Percentiles rank a stretch among this genome's conserved stretches.
These are phyloP conservation scores for Cyprinella venusta DNA, from an alignment of 2,797 vertebrate species.

Conservation along the genomic window DNA sequence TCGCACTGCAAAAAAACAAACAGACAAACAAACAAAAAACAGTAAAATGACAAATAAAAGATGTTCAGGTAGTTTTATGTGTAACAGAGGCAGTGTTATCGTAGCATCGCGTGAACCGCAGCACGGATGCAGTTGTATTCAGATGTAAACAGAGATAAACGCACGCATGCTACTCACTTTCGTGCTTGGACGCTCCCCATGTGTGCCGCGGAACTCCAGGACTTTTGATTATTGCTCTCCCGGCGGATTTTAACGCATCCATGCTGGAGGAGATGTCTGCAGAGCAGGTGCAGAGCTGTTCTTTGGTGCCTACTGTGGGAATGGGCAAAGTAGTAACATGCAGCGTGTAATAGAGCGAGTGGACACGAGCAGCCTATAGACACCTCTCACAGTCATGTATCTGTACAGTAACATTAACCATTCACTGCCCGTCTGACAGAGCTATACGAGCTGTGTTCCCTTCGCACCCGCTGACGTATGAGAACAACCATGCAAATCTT, in stretches of 20 bases:
- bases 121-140: constrained; percentile 22
- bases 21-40: neutral
- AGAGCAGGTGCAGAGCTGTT: constrained; percentile 65
- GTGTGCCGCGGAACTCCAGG: constrained; percentile 86
- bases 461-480: neutral
- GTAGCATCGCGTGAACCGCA: neutral
- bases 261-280: constrained; percentile 72
- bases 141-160: constrained; percentile 14
- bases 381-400: constrained; percentile 15
- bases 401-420: constrained; percentile 53
- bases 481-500: neutral
- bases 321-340: constrained; percentile 14
- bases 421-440: constrained; percentile 5
- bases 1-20: neutral
- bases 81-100: neutral
- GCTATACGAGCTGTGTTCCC: constrained; percentile 20
- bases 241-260: constrained; percentile 89
- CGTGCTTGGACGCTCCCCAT: constrained; percentile 86
- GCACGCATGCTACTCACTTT: constrained; percentile 76
- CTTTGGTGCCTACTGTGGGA: constrained; percentile 27
- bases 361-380: constrained; percentile 27
- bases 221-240: constrained; percentile 89
- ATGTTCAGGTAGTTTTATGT: neutral
- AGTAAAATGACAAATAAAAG: neutral
- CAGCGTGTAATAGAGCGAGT: neutral